Evolutionary conservation across 2,888 invertebrate genomes (phyloP), one percentile per base, ranked within the genome.

Genomic region (Cryptocephalus primarius): DNA sequence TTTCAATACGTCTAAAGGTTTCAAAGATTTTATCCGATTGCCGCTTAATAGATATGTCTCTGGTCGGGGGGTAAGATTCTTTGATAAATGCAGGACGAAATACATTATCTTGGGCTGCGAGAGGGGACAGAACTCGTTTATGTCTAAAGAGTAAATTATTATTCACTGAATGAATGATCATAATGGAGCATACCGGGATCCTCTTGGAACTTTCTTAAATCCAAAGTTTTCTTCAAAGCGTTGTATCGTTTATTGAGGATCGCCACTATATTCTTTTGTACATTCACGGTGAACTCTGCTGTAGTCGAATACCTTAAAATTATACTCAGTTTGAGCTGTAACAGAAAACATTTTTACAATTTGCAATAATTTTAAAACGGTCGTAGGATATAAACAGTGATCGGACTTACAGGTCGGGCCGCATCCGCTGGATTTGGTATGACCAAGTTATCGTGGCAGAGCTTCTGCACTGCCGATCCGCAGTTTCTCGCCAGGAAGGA

Each of bases 401-500:
- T n/a, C n/a, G n/a, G 12, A 56, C 54, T 55, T 57, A 65, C 63
- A n/a, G 62, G 59, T 47, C 49, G 52, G 22, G 43, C 46, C 34
- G 48, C 40, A 48, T 61, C 57, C 14, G 51, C 48, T 33, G 63
- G 60, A 56, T 63, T 59, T 22, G 60, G 58, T 39, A 69, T 56
- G 33, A 71, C 66, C 36, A 76, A 62, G 55, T 72, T 72, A 32
- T 67, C 64, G 33, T 65, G 64, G 45, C 74, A 75, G 1, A 76
- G 55, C 55, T 69, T 70, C 43, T 72, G 68, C n/a, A 76, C 60
- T 0, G 75, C 75, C 2, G 64, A 52, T 9, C 69, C 71, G 55
- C 75, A 75, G 56, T 75, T 75, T 48, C 68, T 62, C 8, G 72
- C 71, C 36, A 76, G 56, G 52, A 76, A 76, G 45, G 60, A 66